phyloP scores from a whole-genome alignment of 2,797 vertebrate species.

The Sandelia bainsii region DNA sequence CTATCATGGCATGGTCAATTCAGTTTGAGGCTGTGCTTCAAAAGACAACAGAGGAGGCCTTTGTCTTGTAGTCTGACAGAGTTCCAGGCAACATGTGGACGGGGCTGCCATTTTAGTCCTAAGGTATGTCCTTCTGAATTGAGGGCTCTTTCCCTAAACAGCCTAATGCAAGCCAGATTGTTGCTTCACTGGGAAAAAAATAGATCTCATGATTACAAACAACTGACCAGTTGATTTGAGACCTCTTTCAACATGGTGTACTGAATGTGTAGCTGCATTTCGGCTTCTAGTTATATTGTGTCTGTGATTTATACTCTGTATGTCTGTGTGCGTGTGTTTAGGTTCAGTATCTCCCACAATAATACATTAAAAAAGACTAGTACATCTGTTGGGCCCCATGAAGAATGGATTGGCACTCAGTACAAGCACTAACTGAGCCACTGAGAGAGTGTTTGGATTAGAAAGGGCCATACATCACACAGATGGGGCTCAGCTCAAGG shows the following conservation, averaged over 20 bases:
- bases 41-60: constrained; percentile 70
- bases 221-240: constrained; percentile 82
- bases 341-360: constrained; percentile 50
- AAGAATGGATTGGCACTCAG: constrained; percentile 66
- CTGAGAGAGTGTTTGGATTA: constrained; percentile 72
- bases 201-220: constrained; percentile 80
- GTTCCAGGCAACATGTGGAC: constrained; percentile 70
- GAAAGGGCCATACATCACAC: constrained; percentile 65
- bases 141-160: constrained; percentile 52
- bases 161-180: constrained; percentile 79
- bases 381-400: constrained; percentile 63
- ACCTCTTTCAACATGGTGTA: constrained; percentile 61
- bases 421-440: constrained; percentile 65
- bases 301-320: constrained; percentile 23
- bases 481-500: constrained; percentile 50
- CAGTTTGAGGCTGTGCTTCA: constrained; percentile 47
- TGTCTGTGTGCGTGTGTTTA: constrained; percentile 20
- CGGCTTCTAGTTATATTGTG: constrained; percentile 37
- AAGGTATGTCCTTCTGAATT: constrained; percentile 64
- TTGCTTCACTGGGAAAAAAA: constrained; percentile 66
- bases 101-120: constrained; percentile 54
- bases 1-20: constrained; percentile 47
- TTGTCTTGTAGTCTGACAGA: constrained; percentile 68
- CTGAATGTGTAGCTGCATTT: constrained; percentile 64
- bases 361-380: constrained; percentile 75